phyloP scores from a whole-genome alignment of 2,888 invertebrate species.

The Keiferia lycopersicella region DNA sequence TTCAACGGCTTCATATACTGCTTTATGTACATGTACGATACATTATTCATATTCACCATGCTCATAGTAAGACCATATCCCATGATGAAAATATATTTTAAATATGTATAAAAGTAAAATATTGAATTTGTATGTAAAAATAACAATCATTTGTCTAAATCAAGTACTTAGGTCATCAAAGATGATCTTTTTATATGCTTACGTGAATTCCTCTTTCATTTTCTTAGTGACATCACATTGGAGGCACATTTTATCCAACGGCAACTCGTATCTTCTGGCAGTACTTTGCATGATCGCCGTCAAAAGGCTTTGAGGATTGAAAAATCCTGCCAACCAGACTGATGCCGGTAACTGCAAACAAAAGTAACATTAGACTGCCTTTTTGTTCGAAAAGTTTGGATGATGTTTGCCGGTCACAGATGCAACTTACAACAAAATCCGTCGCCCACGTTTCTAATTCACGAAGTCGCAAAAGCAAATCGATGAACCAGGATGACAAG shows the following conservation, averaged over 20 bases:
- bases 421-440: slow-evolving; percentile 90
- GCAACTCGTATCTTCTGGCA: slow-evolving; percentile 93
- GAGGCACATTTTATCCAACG: slow-evolving; percentile 97
- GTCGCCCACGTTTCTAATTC: slow-evolving; percentile 97
- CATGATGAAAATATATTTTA: no score
- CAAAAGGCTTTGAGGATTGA: slow-evolving; percentile 97
- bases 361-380: not conserved
- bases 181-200: slow-evolving; percentile 42
- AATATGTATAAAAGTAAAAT: no score
- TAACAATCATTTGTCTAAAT: no score
- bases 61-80: no score
- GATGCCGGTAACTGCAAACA: slow-evolving; percentile 89
- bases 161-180: not conserved
- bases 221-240: slow-evolving; percentile 99
- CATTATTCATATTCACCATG: not conserved
- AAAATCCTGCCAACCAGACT: slow-evolving; percentile 98
- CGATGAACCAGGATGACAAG: slow-evolving; percentile 95
- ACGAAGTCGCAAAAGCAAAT: slow-evolving; percentile 91
- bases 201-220: slow-evolving; percentile 97
- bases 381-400: not conserved
- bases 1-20: not conserved
- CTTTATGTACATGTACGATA: not conserved
- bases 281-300: slow-evolving; percentile 99
- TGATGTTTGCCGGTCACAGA: not conserved
- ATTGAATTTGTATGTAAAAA: no score